Base-by-base conservation (phyloP, 2,888 invertebrate species). In the Conistra vaccinii region DNA sequence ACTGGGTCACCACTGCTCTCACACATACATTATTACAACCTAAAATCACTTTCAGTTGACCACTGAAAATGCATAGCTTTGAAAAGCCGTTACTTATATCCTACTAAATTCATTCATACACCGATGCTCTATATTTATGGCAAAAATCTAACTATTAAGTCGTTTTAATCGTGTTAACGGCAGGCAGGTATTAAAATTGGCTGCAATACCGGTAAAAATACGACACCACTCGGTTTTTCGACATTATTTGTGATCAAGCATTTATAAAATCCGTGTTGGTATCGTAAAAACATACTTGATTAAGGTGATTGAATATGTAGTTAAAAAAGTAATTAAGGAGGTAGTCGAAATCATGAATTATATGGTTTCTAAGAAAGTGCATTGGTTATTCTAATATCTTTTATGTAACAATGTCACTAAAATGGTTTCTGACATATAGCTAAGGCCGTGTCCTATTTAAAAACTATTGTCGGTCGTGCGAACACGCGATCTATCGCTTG, bases 131-230 rank as follows among this genome's bases (percentile, higher is more conserved):
- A 62, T 55, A 80, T 79, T 68, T 55, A 74, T 35, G 12, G 29
- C 48, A 58, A 67, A 76, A 70, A 68, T 4, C 7, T 45, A 66
- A 58, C n/a, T 53, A 68, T 55, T 53, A 32, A 55, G 53, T 39
- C 10, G 26, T 48, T 80, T 60, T 32, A 48, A 73, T 55, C 39
- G 53, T 61, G 53, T 17, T 26, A 55, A 42, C 32, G 5, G 26
- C 35, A 68, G 62, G 39, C 23, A 39, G 53, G 65, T 57, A 65
- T 66, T 51, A 57, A 69, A 81, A 69, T 73, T 51, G 26, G 5
- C 53, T 17, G 39, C 39, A 48, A 29, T 80, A 55, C 14, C 2
- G 32, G 26, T 32, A 48, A 48, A 63, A 68, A 42, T 58, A 14
- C n/a, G 39, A 3, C 10, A 2, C 14, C 20, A 45, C 26, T 1